A percentile compares a stretch with the other conserved stretches of the same genome.
Evolutionary conservation across 2,113 vertebrate genomes (phyloP).

Genomic region (Notarius lentiginosus): DNA sequence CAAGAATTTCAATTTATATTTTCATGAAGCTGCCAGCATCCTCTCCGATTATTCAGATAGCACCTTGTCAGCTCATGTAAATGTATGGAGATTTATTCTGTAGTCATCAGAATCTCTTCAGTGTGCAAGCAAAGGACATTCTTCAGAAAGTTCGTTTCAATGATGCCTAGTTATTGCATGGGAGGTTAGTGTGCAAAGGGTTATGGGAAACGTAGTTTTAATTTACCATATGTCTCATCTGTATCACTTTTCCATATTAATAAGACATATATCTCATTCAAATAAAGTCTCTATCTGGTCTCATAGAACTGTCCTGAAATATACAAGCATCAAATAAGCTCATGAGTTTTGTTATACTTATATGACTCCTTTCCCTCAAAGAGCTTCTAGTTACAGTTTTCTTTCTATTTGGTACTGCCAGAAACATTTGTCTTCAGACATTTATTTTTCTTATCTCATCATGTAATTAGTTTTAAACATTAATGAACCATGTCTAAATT

Average conservation of each 20-base stretch:
- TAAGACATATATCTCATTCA: conserved; percentile 25
- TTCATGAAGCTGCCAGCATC: conserved; percentile 67
- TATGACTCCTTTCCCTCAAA: background rate
- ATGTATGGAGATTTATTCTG: conserved; percentile 71
- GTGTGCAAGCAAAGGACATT: conserved; percentile 62
- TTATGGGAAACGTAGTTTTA: conserved; percentile 55
- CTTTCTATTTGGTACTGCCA: background rate
- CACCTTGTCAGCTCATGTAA: conserved; percentile 62
- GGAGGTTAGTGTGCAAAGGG: conserved; percentile 53
- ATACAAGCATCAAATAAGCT: background rate
- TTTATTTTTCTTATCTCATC: conserved; percentile 21
- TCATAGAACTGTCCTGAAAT: background rate
- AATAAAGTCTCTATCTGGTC: background rate
- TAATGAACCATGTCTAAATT: conserved; percentile 16
- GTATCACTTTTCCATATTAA: background rate
- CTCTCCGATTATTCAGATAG: conserved; percentile 65
- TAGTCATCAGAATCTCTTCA: conserved; percentile 69
- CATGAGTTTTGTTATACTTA: background rate
- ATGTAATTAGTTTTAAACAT: conserved; percentile 15
- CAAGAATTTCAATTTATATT: conserved; percentile 65
- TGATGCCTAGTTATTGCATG: conserved; percentile 60
- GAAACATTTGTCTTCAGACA: conserved; percentile 19
- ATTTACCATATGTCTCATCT: conserved; percentile 42
- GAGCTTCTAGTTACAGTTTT: conserved; percentile 11
- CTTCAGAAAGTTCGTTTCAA: conserved; percentile 71